A percentile compares a stretch with the other conserved stretches of the same genome.
Evolutionary conservation across 1,140 invertebrate species (phyloP).

Genomic region (Drusus annulatus): DNA sequence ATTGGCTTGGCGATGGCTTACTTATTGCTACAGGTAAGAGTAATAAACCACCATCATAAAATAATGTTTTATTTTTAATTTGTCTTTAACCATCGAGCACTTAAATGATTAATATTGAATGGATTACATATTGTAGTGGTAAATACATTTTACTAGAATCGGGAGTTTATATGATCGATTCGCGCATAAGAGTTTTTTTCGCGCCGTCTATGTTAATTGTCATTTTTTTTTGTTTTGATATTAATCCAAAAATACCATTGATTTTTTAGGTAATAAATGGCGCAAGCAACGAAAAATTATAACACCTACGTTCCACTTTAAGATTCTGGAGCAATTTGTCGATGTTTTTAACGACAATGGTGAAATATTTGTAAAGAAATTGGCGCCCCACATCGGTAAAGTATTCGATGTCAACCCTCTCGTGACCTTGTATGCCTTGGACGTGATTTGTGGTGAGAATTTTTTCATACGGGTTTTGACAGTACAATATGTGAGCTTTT

Average conservation of each 20-base stretch:
- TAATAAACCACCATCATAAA: neutral
- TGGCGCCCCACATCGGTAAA: constrained; percentile 72
- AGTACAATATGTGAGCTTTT: neutral
- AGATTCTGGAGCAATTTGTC: constrained; percentile 88
- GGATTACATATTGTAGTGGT: too few species aligned
- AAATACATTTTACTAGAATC: too few species aligned
- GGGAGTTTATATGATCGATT: too few species aligned
- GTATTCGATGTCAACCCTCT: constrained; percentile 80
- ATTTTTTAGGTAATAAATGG: constrained; percentile 52
- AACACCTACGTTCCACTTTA: constrained; percentile 92
- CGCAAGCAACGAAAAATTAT: constrained; percentile 53
- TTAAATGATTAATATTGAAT: too few species aligned
- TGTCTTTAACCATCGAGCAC: too few species aligned
- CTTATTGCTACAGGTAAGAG: constrained; percentile 47
- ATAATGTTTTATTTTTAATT: too few species aligned
- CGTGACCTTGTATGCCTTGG: constrained; percentile 83
- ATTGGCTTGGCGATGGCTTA: constrained; percentile 57
- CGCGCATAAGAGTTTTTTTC: too few species aligned
- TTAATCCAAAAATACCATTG: too few species aligned
- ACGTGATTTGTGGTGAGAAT: constrained; percentile 84
- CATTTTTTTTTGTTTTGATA: too few species aligned
- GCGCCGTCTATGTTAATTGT: too few species aligned
- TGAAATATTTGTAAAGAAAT: constrained; percentile 74
- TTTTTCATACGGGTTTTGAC: neutral
- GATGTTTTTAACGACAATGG: constrained; percentile 84